A percentile compares a stretch with the other conserved stretches of the same genome.
Conservation (phyloP, 1,140 invertebrate genomes). For the Brachionus koreanus region DNA sequence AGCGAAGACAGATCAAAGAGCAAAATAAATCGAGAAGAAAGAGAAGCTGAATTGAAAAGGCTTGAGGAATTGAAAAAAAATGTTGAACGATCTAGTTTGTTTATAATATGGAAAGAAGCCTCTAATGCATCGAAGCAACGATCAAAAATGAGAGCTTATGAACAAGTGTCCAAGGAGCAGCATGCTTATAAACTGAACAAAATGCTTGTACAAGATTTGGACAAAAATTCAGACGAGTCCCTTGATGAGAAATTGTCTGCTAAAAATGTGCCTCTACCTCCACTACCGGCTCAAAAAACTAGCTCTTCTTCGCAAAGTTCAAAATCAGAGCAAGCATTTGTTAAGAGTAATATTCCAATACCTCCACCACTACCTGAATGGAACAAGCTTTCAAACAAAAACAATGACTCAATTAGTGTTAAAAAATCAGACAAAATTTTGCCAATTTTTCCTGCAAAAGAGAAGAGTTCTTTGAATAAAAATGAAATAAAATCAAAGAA, state of each 20-base stretch:
- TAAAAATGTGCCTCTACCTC: neutral
- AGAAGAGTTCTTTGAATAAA: neutral
- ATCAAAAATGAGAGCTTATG: slow-evolving; percentile 12
- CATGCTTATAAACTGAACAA: neutral
- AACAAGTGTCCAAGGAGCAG: neutral
- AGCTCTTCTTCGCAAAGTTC: neutral
- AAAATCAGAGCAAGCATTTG: neutral
- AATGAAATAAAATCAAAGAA: neutral
- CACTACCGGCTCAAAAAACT: neutral
- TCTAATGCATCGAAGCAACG: neutral
- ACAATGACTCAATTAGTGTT: neutral
- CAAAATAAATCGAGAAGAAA: neutral
- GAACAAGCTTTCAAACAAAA: neutral
- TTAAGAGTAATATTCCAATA: neutral
- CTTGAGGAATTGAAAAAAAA: neutral
- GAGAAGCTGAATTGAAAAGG: neutral
- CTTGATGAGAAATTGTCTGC: neutral
- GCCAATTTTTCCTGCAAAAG: neutral
- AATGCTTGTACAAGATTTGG: neutral
- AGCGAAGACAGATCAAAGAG: neutral
- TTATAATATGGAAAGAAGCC: neutral
- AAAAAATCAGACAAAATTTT: neutral
- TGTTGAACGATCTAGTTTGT: neutral
- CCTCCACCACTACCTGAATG: neutral
- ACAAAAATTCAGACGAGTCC: neutral